phyloP scores from a whole-genome alignment of 2,113 vertebrate species.

The Daphoenositta chrysoptera region DNA sequence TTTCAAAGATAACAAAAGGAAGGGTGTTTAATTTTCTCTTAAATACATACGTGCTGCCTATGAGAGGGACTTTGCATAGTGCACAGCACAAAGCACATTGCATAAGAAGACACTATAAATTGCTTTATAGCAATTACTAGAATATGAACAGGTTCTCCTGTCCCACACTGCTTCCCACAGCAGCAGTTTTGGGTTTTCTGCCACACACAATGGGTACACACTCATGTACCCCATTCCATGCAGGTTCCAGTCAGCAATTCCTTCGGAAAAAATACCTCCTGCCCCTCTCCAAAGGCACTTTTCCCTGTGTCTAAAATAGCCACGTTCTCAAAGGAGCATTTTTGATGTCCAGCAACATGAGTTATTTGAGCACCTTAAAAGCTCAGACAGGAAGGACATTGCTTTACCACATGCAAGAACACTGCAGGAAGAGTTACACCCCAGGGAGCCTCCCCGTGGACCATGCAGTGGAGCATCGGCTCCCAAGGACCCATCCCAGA shows the following conservation, averaged over 20 bases:
- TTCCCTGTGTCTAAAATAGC: neutral
- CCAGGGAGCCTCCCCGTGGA: rapidly evolving
- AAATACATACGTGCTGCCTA: neutral
- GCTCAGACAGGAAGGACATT: neutral
- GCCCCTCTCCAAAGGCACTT: neutral
- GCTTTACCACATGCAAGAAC: neutral
- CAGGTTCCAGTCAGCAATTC: rapidly evolving
- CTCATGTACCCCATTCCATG: neutral
- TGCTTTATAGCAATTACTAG: neutral
- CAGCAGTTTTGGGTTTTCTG: neutral
- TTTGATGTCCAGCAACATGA: rapidly evolving
- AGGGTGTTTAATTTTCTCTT: neutral
- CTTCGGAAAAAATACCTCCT: neutral
- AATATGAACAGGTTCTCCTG: rapidly evolving
- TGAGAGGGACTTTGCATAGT: neutral
- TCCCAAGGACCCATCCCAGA: neutral
- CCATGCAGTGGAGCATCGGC: rapidly evolving
- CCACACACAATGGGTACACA: rapidly evolving
- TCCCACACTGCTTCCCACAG: rapidly evolving
- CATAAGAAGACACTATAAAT: neutral
- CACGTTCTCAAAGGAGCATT: neutral
- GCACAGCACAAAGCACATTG: neutral
- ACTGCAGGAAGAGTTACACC: neutral
- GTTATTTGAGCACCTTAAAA: neutral
- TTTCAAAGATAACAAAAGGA: neutral